Base-by-base conservation (phyloP, 2,797 vertebrate genomes). In the Gallirallus australis region DNA sequence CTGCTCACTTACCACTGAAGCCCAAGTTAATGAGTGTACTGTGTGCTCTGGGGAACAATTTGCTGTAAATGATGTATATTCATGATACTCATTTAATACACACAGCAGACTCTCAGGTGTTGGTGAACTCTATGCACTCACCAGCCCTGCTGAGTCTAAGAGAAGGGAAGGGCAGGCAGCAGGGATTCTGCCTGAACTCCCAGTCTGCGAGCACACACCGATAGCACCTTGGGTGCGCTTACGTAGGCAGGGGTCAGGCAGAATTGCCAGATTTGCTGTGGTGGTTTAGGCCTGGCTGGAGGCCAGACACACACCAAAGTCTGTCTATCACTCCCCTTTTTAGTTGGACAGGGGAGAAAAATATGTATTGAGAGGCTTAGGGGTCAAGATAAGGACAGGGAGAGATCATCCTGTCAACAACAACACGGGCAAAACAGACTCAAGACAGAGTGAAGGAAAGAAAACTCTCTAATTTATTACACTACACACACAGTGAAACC, bases 31-130 rank as follows among this genome's bases (percentile, higher is more conserved):
- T 53, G 75, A 92, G 82, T 42, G 40, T 25, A 33, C 18, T 50
- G n/a, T 68, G 52, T 82, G 66, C 82, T 93, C 90, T 63, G 47
- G 85, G 80, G 61, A 81, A 48, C 54, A 81, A 54, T 90, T 93
- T 81, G 50, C 76, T 71, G 57, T 69, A 72, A 95, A 78, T 42
- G 2, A 88, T 92, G 64, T 80, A 42, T 88, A 86, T 95, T 94
- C 52, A 59, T 89, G 71, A 66, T 89, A 66, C 39, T 72, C 1
- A 54, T 75, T 81, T 90, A 71, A 86, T 75, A 83, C 12, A 68
- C 39, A 35, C 4, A 16, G 82, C 48, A 81, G 56, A 64, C 63
- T 77, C 52, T 54, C 21, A 25, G 71, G 35, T 81, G 25, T 1
- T 30, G 25, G 15, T 85, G 84, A 83, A 78, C 50, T 57, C 77